These are phyloP conservation scores for Excalfactoria chinensis DNA, from an alignment of 2,113 vertebrate species.

Conservation along the genomic window DNA sequence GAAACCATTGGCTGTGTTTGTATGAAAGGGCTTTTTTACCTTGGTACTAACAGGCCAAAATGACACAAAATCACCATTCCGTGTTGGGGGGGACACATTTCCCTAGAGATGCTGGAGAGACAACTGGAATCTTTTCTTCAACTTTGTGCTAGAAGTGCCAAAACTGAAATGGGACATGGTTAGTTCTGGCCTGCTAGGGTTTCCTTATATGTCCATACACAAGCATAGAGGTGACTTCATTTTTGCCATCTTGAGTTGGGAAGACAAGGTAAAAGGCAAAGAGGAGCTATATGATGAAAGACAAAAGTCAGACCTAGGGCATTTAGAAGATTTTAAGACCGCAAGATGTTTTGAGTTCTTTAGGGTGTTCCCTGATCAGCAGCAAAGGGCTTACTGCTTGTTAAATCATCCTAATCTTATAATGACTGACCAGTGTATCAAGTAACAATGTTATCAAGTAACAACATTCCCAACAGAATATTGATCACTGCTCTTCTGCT, in stretches of 20 bases:
- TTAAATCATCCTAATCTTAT: background rate
- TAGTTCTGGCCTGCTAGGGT: background rate
- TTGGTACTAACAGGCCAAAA: background rate
- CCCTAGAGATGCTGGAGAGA: background rate
- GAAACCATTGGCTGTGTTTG: background rate
- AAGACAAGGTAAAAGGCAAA: background rate
- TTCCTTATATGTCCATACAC: accelerated
- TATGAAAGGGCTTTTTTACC: background rate
- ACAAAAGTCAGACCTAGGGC: background rate
- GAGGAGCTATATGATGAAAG: background rate
- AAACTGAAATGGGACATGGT: background rate
- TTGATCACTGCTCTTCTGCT: background rate
- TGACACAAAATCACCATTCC: background rate
- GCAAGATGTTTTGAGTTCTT: background rate
- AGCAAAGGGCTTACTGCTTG: background rate
- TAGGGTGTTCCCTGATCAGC: background rate
- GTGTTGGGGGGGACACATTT: background rate
- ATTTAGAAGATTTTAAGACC: background rate
- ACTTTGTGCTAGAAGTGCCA: background rate
- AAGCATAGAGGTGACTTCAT: background rate
- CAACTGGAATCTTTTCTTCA: background rate
- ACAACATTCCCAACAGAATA: background rate
- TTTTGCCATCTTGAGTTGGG: background rate
- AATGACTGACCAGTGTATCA: background rate
- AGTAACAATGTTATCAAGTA: background rate